Conservation (phyloP, 2,113 vertebrate genomes). For the Bostrychus sinensis region DNA sequence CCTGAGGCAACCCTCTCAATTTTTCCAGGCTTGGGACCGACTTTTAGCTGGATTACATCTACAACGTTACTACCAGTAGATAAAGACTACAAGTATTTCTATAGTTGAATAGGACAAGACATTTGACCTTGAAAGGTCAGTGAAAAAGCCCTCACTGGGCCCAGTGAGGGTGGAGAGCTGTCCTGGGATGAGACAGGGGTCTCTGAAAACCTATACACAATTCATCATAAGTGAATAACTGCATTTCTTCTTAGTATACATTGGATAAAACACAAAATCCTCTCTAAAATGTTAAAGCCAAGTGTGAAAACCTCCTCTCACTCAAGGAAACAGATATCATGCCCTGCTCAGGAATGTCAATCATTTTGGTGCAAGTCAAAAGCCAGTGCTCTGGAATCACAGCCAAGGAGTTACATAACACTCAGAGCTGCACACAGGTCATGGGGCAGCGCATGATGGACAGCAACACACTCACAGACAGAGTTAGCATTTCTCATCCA, state of each 20-base stretch:
- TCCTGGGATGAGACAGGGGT: neutral
- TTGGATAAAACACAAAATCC: neutral
- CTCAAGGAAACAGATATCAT: neutral
- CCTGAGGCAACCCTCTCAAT: no score
- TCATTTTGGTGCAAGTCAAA: constrained; percentile 20
- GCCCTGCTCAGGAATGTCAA: constrained; percentile 19
- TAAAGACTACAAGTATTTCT: no score
- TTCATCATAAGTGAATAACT: neutral
- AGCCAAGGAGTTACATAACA: constrained; percentile 45
- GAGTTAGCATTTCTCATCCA: constrained; percentile 36
- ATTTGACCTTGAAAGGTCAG: no score
- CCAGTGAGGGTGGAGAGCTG: neutral
- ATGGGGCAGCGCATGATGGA: constrained; percentile 52
- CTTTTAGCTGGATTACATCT: no score
- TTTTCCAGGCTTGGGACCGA: no score
- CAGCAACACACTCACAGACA: constrained; percentile 41
- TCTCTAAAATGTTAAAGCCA: neutral
- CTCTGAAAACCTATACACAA: neutral
- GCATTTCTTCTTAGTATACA: neutral
- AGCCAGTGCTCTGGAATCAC: constrained; percentile 9
- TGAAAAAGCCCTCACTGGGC: no score
- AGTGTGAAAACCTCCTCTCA: neutral
- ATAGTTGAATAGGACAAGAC: no score
- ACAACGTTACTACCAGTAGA: no score
- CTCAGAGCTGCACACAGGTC: constrained; percentile 37